A percentile compares a stretch with the other conserved stretches of the same genome.
Evolutionary conservation across 2,113 vertebrate species (phyloP).

Genomic region (Nicator chloris): DNA sequence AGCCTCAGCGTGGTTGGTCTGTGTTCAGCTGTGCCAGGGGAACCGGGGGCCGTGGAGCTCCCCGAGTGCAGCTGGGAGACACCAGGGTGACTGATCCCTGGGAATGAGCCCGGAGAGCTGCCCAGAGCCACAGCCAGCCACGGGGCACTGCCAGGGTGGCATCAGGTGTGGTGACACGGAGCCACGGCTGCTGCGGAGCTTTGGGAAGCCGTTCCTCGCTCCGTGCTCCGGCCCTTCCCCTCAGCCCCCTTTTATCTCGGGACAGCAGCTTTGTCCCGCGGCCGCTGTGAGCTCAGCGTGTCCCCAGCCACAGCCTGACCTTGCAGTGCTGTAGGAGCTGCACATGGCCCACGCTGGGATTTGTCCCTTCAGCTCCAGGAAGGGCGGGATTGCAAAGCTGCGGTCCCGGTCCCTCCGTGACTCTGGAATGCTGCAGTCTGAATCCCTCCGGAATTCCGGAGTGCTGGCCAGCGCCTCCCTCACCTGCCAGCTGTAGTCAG

Average conservation of each 20-base stretch:
- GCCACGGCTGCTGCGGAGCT: neutral
- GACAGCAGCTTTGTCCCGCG: neutral
- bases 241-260: neutral
- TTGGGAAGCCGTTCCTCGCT: neutral
- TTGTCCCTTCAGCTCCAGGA: neutral
- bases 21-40: neutral
- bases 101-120: neutral
- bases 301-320: neutral
- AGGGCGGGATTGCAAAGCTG: neutral
- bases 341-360: conserved; percentile 23
- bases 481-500: neutral
- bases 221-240: neutral
- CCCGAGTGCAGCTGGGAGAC: neutral
- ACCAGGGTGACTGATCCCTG: neutral
- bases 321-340: neutral
- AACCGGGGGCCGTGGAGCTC: neutral
- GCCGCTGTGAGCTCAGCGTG: neutral
- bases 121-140: neutral
- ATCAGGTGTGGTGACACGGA: neutral
- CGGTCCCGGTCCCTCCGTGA: neutral
- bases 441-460: neutral
- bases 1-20: too few species aligned
- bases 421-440: neutral
- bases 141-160: neutral
- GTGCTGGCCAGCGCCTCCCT: neutral